phyloP scores from a whole-genome alignment of 2,797 vertebrate species.

The Spondyliosoma cantharus region DNA sequence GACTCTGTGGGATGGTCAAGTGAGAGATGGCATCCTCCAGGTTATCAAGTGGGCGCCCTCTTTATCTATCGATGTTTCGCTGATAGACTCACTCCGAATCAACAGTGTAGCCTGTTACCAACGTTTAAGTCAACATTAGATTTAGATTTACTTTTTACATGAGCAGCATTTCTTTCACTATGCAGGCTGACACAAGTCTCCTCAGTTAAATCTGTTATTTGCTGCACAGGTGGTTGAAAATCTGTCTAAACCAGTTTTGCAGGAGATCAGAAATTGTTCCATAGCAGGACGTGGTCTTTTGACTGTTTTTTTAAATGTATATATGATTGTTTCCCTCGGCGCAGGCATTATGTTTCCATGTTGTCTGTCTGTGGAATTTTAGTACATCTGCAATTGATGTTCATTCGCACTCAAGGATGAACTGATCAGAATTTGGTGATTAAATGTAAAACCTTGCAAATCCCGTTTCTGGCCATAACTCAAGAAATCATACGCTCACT shows the following conservation, averaged over 20 bases:
- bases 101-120: neutral
- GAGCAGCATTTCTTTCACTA: neutral
- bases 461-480: neutral
- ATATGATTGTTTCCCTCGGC: neutral
- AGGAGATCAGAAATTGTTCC: conserved; percentile 4
- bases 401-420: neutral
- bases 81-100: neutral
- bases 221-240: neutral
- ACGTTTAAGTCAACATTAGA: neutral
- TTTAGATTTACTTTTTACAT: neutral
- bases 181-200: neutral
- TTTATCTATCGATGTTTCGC: too few relatives aligned
- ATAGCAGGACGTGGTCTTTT: neutral
- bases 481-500: neutral
- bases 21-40: too few relatives aligned
- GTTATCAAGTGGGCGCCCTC: too few relatives aligned
- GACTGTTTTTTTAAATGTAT: neutral
- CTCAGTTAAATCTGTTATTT: neutral
- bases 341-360: neutral
- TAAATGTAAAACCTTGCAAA: neutral
- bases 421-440: neutral
- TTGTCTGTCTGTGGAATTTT: neutral
- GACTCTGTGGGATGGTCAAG: too few relatives aligned
- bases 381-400: neutral
- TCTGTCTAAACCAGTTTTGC: neutral